These are phyloP conservation scores for Drosophila ananassae DNA, from an alignment of 1,140 invertebrate species.

Conservation along the genomic window DNA sequence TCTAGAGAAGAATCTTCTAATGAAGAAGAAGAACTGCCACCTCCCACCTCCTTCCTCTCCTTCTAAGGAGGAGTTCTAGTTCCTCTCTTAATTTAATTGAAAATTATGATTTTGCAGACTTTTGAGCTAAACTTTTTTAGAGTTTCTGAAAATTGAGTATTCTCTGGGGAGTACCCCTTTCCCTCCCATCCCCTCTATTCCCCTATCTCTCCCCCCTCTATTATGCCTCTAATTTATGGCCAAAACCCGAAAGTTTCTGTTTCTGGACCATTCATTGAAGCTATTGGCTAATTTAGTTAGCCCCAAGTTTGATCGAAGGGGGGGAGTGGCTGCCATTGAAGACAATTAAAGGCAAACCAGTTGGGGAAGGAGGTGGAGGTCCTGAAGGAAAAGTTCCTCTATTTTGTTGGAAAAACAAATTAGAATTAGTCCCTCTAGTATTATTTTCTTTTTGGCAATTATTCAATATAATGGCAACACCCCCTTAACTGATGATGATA, in stretches of 20 bases:
- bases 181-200: no score
- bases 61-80: background rate
- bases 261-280: background rate
- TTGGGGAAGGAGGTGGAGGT: background rate
- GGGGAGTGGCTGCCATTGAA: no score
- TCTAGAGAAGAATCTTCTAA: background rate
- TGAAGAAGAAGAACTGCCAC: background rate
- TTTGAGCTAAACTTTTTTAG: background rate
- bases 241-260: background rate
- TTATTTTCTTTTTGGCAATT: slow-evolving; percentile 77
- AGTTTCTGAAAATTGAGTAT: slow-evolving; percentile 21
- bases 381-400: background rate
- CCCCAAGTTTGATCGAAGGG: slow-evolving; percentile 30
- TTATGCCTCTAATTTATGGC: slow-evolving; percentile 18
- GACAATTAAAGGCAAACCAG: slow-evolving; percentile 29
- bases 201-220: no score
- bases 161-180: slow-evolving; percentile 7
- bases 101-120: slow-evolving; percentile 26
- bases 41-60: background rate
- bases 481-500: slow-evolving; percentile 19
- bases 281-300: slow-evolving; percentile 45
- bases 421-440: slow-evolving; percentile 51
- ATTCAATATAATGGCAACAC: slow-evolving; percentile 62
- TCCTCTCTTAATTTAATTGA: slow-evolving; percentile 19
- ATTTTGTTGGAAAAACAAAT: slow-evolving; percentile 55